phyloP scores from a whole-genome alignment of 2,113 vertebrate species.

The Caranx ignobilis region DNA sequence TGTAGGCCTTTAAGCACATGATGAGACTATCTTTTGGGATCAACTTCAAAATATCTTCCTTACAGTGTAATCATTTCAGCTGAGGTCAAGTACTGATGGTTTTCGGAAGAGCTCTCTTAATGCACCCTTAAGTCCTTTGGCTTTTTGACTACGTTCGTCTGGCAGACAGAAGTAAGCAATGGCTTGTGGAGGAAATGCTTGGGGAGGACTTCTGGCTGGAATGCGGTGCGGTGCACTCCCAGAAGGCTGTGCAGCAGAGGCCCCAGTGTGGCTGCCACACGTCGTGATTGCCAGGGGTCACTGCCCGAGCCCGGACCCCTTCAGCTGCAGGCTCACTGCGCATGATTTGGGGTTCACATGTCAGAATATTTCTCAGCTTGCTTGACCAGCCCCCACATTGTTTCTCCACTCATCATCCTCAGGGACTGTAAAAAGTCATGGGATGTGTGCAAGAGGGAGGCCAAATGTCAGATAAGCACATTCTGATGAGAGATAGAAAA shows the following conservation, averaged over 20 bases:
- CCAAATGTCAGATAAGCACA: constrained; percentile 53
- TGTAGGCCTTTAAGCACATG: constrained; percentile 71
- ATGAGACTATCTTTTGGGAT: constrained; percentile 77
- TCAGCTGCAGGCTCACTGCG: constrained; percentile 48
- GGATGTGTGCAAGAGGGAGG: constrained; percentile 35
- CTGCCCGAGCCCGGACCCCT: constrained; percentile 59
- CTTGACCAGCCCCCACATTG: constrained; percentile 37
- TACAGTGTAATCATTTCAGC: constrained; percentile 74
- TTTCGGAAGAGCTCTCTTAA: constrained; percentile 76
- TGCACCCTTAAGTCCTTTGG: constrained; percentile 76
- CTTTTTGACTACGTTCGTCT: constrained; percentile 71
- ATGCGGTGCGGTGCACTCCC: constrained; percentile 70
- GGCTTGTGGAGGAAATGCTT: constrained; percentile 73
- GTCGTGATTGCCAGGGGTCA: constrained; percentile 80
- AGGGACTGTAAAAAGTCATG: constrained; percentile 29
- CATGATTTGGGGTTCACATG: constrained; percentile 73
- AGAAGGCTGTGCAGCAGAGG: constrained; percentile 64
- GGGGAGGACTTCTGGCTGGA: constrained; percentile 72
- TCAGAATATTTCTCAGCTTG: constrained; percentile 60
- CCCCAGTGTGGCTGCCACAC: constrained; percentile 79
- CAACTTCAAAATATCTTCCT: constrained; percentile 75
- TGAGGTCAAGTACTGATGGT: constrained; percentile 78
- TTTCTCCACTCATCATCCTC: constrained; percentile 42
- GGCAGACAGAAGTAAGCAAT: constrained; percentile 74
- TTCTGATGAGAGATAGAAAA: constrained; percentile 56